Conservation (phyloP, 2,113 vertebrate genomes). For the Dasypus novemcinctus region DNA sequence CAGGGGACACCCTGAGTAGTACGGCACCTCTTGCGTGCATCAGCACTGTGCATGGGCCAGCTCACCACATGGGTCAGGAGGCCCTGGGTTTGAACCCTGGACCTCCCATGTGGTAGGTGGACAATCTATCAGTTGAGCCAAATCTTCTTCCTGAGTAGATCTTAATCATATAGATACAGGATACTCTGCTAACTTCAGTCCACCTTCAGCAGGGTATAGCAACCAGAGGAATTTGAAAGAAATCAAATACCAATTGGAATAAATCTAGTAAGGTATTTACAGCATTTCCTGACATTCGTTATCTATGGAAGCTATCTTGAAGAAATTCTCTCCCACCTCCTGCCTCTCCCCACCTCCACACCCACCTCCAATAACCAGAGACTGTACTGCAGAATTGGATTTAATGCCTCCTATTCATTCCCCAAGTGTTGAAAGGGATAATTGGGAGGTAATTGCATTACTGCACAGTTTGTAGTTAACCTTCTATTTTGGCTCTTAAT, state of each 20-base stretch:
- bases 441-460: slow-evolving; percentile 77
- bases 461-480: slow-evolving; percentile 73
- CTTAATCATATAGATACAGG: background rate
- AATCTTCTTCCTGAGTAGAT: no score
- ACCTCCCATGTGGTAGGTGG: no score
- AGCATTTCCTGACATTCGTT: background rate
- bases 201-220: background rate
- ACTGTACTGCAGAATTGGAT: slow-evolving; percentile 31
- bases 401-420: slow-evolving; percentile 69
- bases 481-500: slow-evolving; percentile 74
- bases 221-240: background rate
- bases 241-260: background rate
- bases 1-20: no score
- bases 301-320: background rate
- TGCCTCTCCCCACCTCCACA: background rate
- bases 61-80: no score
- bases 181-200: background rate
- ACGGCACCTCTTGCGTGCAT: no score
- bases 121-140: no score
- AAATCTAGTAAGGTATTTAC: background rate
- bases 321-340: background rate
- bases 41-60: no score
- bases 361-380: slow-evolving; percentile 29
- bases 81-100: no score
- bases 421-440: slow-evolving; percentile 60